Evolutionary conservation across 2,113 vertebrate species (phyloP).

Genomic region (Tragelaphus buxtoni): DNA sequence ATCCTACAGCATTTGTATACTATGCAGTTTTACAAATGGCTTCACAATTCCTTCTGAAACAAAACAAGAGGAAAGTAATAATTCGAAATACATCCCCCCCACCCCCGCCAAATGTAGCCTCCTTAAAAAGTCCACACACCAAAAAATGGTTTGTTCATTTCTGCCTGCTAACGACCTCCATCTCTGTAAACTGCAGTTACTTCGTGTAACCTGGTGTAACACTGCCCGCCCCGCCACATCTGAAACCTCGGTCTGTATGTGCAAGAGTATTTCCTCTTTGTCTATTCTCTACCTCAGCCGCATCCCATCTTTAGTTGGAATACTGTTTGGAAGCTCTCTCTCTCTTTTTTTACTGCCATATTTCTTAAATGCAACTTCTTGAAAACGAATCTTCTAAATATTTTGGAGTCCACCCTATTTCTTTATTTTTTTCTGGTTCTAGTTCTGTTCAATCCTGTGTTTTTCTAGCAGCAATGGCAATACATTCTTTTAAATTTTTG

Average conservation of each 20-base stretch:
- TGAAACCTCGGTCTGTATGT: background rate
- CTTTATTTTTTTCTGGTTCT: background rate
- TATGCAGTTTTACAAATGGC: background rate
- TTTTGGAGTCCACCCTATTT: background rate
- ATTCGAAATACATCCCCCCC: background rate
- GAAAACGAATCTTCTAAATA: background rate
- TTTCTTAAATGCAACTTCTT: background rate
- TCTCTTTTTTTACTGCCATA: background rate
- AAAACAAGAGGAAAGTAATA: background rate
- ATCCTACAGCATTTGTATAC: background rate
- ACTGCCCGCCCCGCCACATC: accelerated
- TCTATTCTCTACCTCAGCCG: background rate
- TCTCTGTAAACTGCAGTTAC: accelerated
- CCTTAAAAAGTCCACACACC: background rate
- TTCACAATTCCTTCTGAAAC: background rate
- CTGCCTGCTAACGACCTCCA: background rate
- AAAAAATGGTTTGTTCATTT: background rate
- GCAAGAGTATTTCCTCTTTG: background rate
- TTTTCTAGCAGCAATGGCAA: background rate
- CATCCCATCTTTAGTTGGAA: background rate
- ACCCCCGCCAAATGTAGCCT: accelerated
- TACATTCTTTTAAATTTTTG: background rate
- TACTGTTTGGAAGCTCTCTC: background rate
- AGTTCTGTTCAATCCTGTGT: background rate
- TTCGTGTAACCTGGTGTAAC: accelerated